Evolutionary conservation across 2,888 invertebrate species (phyloP), one percentile per base, ranked within the genome.

Genomic region (Gari tellinella): DNA sequence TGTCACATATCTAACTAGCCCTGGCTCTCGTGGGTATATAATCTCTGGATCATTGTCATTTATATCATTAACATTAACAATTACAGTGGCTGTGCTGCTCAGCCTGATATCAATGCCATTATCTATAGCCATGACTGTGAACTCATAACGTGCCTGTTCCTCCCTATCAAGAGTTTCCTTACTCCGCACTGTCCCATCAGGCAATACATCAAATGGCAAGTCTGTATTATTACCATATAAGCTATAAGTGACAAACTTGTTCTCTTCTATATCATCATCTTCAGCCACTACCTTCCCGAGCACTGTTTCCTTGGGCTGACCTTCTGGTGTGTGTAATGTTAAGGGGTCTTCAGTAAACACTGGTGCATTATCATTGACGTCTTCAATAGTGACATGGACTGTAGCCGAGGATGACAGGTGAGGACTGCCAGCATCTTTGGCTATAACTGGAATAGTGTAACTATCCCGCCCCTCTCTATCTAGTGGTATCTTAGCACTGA

Each of bases 21-120:
- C 85, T 15, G 52, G 49, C n/a, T 77, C 78, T 37, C 78, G 80
- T 17, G 88, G 88, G 41, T 83, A 87, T n/a, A 75, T 48, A 51
- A 90, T 88, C 1, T 80, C 52, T 0, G 90, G 90, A n/a, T 63
- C 51, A 56, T 90, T 83, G 58, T 90, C 90, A 64, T 90, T 90
- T 17, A 86, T 78, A 65, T 90, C 90, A 5, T 83, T 73, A 3
- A 90, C 86, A 45, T 73, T 62, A 23, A 90, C 79, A n/a, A 80
- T 80, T 2, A 90, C 85, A 19, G 78, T 79, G 0, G 82, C 85
- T 10, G 83, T 80, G 25, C 83, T 79, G 26, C 81, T 84, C 49
- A 80, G 63, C 12, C 84, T 75, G 0, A 83, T 83, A 7, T 72
- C 60, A 26, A 56, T 52, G 0, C 90, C 90, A 46, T 81, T 75